Evolutionary conservation across 37 sponge, comb jelly and placozoan species (phyloP), one percentile per base, ranked within the genome.

Genomic region (Diacarnus erythraeanus): DNA sequence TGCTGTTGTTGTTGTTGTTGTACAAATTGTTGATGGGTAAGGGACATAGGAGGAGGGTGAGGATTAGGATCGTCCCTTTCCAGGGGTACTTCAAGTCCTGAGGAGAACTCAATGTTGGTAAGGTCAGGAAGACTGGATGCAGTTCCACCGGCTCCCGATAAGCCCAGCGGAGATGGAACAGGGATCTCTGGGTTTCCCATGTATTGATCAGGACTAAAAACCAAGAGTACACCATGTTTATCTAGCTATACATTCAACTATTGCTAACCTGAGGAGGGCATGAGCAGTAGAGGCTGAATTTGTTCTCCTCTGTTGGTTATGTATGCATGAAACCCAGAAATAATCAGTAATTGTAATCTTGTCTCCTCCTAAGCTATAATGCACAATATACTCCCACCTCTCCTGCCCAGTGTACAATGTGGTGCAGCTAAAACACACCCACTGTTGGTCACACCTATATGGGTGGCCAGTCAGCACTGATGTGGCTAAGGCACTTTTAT

Each of bases 51-150:
- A 18, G 77, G 42, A 17, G 64, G 80, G 43, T 34, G 68, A 3
- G 71, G 60, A 23, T 75, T 72, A 31, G 77, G 74, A 29, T 88
- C 86, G 42, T 92, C 93, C 68, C 57, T 31, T 39, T 92, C 93
- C 18, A 92, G 61, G 15, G 93, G 93, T 4, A 84, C 83, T 26
- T 88, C 83, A 8, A 92, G 80, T 4, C 93, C 93, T 39, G 81
- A 79, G 33, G 76, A 78, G 79, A 92, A 92, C 60, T 88, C 89
- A 0, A 86, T 80, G 67, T 92, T 84, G 1, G 89, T 92, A 26
- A 92, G 86, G 68, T 92, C 93, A 40, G 93, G 93, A 20, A 92
- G 86, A 78, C 83, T 81, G 18, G 89, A 82, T 3, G 83, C 69
- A 12, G 76, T 47, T 21, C 69, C 81, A 0, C 60, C 72, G 0